phyloP scores from a whole-genome alignment of 2,113 vertebrate genomes.

The Hippocampus barbouri region DNA sequence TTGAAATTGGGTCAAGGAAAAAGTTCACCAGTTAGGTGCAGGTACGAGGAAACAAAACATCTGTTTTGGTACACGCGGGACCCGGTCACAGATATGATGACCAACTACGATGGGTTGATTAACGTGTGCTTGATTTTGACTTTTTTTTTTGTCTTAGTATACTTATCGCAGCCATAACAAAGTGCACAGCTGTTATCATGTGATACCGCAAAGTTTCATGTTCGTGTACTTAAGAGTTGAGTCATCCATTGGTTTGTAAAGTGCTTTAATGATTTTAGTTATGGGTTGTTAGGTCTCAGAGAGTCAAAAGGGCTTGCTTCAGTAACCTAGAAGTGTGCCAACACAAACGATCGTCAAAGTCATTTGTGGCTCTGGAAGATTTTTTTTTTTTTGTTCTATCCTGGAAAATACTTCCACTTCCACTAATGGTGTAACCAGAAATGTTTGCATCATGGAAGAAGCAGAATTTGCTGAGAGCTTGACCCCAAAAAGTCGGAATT shows the following conservation, averaged over 20 bases:
- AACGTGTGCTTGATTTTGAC: too few species aligned
- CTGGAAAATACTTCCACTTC: slow-evolving; percentile 2
- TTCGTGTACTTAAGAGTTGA: background rate
- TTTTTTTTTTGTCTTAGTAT: background rate
- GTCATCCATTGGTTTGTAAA: background rate
- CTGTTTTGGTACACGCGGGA: too few species aligned
- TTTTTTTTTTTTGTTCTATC: background rate
- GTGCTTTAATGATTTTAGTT: background rate
- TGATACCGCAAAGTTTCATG: background rate
- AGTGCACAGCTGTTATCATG: background rate
- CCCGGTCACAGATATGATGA: too few species aligned
- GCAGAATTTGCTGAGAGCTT: background rate
- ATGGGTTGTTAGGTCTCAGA: background rate
- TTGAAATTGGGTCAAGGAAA: too few species aligned
- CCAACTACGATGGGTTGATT: too few species aligned
- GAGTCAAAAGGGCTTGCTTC: slow-evolving; percentile 3
- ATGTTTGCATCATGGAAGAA: background rate
- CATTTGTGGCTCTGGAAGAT: slow-evolving; percentile 7
- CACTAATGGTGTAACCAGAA: slow-evolving; percentile 3
- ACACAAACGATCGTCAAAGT: background rate
- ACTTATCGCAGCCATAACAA: background rate
- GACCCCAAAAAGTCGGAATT: background rate
- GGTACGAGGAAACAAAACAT: too few species aligned
- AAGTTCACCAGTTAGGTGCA: too few species aligned
- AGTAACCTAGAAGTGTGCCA: background rate